Conservation (phyloP, 2,888 invertebrate species). For the Aspidapion aeneum region DNA sequence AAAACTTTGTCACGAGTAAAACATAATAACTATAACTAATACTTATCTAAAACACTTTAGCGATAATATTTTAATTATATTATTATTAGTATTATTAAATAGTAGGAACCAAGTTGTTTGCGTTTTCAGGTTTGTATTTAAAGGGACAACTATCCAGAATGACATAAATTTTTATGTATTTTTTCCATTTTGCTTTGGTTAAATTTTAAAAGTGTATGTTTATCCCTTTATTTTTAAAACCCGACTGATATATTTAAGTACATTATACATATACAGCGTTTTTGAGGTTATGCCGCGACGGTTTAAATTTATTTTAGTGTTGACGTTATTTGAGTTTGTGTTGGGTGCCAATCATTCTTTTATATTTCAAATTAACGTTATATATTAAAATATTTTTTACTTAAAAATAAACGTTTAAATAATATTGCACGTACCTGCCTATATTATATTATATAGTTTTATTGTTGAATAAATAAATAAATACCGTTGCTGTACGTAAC, state of each 20-base stretch:
- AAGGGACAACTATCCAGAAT: neutral
- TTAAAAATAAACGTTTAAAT: neutral
- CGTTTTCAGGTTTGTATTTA: neutral
- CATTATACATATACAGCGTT: neutral
- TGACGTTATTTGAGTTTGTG: neutral
- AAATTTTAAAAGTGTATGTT: neutral
- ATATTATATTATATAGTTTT: too few species aligned
- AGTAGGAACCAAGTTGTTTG: conserved; percentile 50
- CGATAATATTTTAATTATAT: conserved; percentile 10
- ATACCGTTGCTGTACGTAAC: neutral
- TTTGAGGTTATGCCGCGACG: neutral
- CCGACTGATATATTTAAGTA: neutral
- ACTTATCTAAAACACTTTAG: conserved; percentile 37
- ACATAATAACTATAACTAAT: conserved; percentile 50
- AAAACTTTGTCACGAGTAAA: conserved; percentile 36
- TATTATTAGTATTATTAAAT: conserved; percentile 46
- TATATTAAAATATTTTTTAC: too few species aligned
- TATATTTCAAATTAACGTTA: too few species aligned
- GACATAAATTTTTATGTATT: neutral
- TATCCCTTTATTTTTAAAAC: neutral
- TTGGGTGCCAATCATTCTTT: too few species aligned
- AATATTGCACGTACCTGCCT: neutral
- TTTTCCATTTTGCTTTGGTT: neutral
- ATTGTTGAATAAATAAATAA: too few species aligned
- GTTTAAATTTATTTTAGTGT: neutral